Base-by-base conservation (phyloP, 2,888 invertebrate genomes). In the Iselma pallidipennis region DNA sequence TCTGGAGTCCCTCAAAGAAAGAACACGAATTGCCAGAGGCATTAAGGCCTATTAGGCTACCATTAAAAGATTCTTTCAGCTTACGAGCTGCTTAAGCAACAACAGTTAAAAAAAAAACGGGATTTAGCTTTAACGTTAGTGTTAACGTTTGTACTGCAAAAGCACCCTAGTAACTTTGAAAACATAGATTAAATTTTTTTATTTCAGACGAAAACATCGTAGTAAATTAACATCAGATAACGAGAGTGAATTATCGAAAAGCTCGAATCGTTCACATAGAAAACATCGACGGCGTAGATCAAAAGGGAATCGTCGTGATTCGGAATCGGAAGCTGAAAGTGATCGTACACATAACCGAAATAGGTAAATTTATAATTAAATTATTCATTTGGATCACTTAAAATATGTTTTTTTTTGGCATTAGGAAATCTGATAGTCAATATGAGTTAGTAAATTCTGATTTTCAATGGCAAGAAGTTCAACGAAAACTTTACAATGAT, bases 391-490 rank as follows among this genome's bases (percentile, higher is more conserved):
- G 73, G 74, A 74, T 75, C 66, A 62, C 49, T n/a, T 55, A 45
- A 65, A 48, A 48, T 6, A 33, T 31, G 9, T 55, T 21, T 48
- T 45, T 33, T 55, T 10, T 52, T 10, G 4, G 31, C 12, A 21
- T 33, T 16, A 59, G 63, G 10, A 61, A 66, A 53, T 57, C 65
- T 19, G 71, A 74, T 50, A 71, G 69, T 52, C 81, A 82, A 66
- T 85, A 87, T 59, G 94, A 94, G 81, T 84, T 95, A 73, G 90
- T 95, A 50, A 94, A 95, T 78, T 94, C 94, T 6, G 92, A 92
- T 72, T 88, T 90, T 55, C 95, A 95, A 80, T 95, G 95, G 95
- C 89, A 90, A 71, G 94, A 95, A 82, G 92, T 93, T 49, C 89
- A 94, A 79, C 87, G 89, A 73, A 89, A 91, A 73, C 89, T 89